Evolutionary conservation across 2,888 invertebrate species (phyloP).

Genomic region (Chouioia cunea): DNA sequence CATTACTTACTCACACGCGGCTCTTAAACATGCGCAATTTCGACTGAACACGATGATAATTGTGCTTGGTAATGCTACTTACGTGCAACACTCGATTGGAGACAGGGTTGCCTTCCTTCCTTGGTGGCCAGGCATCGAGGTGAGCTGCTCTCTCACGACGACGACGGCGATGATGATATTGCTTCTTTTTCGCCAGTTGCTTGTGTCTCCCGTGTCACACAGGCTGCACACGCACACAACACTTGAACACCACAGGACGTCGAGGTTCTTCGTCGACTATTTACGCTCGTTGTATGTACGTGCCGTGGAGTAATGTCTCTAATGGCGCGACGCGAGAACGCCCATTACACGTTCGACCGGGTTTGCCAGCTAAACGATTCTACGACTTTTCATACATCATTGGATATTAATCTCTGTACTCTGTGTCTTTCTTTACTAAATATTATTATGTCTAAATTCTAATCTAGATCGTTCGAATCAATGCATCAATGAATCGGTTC

Average conservation of each 20-base stretch:
- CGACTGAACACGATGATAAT: neutral
- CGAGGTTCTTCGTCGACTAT: neutral
- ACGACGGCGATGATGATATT: too few species aligned
- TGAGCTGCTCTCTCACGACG: too few species aligned
- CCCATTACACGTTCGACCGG: conserved; percentile 23
- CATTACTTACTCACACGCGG: conserved; percentile 27
- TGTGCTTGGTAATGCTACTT: conserved; percentile 22
- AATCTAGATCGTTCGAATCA: conserved; percentile 26
- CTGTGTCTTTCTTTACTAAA: conserved; percentile 1
- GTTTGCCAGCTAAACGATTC: neutral
- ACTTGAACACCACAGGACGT: conserved; percentile 14
- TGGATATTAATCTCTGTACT: conserved; percentile 24
- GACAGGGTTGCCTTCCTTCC: conserved; percentile 26
- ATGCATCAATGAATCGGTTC: conserved; percentile 14
- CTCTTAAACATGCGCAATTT: neutral
- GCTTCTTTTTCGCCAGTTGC: too few species aligned
- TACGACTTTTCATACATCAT: conserved; percentile 31
- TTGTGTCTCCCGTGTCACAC: too few species aligned
- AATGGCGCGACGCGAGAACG: conserved; percentile 38
- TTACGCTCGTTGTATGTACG: neutral
- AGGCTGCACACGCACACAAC: too few species aligned
- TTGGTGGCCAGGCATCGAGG: conserved; percentile 37
- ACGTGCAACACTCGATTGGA: conserved; percentile 42
- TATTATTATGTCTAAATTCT: conserved; percentile 7
- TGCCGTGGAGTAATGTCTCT: neutral